Conservation (phyloP, 2,113 vertebrate species). For the Osmerus eperlanus region DNA sequence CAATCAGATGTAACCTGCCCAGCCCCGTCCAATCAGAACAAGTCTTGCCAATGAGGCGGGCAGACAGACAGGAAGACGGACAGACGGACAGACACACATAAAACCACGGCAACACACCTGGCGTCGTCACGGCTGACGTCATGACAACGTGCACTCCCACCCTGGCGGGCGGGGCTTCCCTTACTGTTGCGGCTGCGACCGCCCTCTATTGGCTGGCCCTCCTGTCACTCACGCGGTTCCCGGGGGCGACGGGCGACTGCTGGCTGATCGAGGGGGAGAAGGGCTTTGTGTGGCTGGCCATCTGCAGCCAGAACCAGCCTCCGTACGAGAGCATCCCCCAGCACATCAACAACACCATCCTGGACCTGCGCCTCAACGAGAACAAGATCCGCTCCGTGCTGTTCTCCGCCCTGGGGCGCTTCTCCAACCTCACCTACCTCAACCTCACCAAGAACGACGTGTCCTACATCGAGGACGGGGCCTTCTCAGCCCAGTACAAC, state of each 20-base stretch:
- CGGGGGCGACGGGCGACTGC: conserved; percentile 82
- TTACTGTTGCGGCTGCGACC: conserved; percentile 47
- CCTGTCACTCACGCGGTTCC: conserved; percentile 73
- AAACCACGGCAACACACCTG: conserved; percentile 11
- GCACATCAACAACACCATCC: conserved; percentile 95
- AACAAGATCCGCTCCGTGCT: conserved; percentile 96
- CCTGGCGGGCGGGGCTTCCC: conserved; percentile 33
- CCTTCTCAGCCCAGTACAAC: conserved; percentile 95
- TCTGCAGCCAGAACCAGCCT: conserved; percentile 98
- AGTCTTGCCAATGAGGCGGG: background rate
- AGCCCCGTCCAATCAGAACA: conserved; percentile 1
- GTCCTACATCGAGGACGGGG: conserved; percentile 93
- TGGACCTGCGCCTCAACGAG: conserved; percentile 95
- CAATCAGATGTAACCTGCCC: conserved; percentile 42
- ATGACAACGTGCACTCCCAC: conserved; percentile 36
- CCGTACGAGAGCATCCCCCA: conserved; percentile 94
- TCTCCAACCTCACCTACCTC: conserved; percentile 97
- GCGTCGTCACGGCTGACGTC: conserved; percentile 43
- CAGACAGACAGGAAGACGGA: background rate
- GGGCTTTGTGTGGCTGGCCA: conserved; percentile 97
- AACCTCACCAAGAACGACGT: conserved; percentile 99
- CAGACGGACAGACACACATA: conserved; percentile 27
- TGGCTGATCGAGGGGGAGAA: conserved; percentile 99
- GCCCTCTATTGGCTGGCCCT: conserved; percentile 77
- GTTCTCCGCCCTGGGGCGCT: conserved; percentile 92